Evolutionary conservation across 2,888 invertebrate species (phyloP).

Genomic region (Pocota personata): DNA sequence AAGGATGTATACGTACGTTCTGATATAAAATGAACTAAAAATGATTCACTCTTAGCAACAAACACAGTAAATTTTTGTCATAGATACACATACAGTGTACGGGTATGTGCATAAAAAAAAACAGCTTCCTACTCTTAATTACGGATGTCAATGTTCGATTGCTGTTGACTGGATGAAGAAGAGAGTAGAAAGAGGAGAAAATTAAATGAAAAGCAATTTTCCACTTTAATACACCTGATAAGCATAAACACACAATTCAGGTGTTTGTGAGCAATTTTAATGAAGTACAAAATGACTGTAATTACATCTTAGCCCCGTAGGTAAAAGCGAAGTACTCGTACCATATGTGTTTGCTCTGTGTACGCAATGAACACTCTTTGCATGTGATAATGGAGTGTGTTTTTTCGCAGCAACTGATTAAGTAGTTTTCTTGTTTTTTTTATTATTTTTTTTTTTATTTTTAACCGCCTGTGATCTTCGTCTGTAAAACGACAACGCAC

Average conservation of each 20-base stretch:
- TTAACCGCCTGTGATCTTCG: neutral
- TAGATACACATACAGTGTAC: neutral
- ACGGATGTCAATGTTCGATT: slow-evolving; percentile 18
- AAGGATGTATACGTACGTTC: neutral
- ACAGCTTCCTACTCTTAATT: slow-evolving; percentile 7
- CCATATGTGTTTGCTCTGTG: neutral
- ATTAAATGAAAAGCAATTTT: slow-evolving; percentile 40
- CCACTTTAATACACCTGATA: slow-evolving; percentile 36
- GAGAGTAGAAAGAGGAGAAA: neutral
- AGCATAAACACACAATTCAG: slow-evolving; percentile 16
- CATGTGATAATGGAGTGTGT: slow-evolving; percentile 42
- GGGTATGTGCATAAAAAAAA: neutral
- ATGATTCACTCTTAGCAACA: neutral
- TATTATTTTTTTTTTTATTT: neutral
- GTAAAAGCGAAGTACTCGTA: neutral
- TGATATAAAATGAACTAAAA: neutral
- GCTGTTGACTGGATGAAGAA: neutral
- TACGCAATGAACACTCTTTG: slow-evolving; percentile 10
- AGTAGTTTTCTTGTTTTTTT: neutral
- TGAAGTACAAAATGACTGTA: slow-evolving; percentile 37
- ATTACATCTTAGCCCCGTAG: slow-evolving; percentile 46
- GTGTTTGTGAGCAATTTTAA: slow-evolving; percentile 12
- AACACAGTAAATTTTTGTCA: neutral
- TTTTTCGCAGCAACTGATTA: slow-evolving; percentile 20
- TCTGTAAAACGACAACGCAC: slow-evolving; percentile 31